phyloP scores from a whole-genome alignment of 2,797 vertebrate species.

The Pangasius mekongensis region DNA sequence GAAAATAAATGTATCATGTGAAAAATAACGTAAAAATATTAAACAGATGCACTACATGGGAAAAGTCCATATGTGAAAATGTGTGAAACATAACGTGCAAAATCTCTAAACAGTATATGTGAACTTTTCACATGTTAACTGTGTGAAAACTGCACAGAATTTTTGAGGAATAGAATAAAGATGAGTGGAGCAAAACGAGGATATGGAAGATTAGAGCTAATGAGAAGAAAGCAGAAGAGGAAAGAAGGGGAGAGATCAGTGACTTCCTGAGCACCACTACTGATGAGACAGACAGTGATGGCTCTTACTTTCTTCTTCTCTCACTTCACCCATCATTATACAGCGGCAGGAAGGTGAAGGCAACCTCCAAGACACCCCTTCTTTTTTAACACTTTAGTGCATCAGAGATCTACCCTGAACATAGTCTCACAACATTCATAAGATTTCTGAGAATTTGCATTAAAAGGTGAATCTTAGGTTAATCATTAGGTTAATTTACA shows the following conservation, averaged over 20 bases:
- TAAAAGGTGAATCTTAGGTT: neutral
- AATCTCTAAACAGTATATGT: neutral
- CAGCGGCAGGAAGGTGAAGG: neutral
- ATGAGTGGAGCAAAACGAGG: neutral
- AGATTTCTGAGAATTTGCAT: neutral
- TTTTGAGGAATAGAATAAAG: neutral
- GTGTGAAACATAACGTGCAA: neutral
- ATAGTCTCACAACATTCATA: neutral
- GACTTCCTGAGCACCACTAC: neutral
- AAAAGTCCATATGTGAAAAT: neutral
- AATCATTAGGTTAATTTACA: neutral
- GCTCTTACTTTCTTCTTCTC: neutral
- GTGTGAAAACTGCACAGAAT: neutral
- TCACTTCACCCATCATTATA: neutral
- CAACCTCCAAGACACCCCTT: neutral
- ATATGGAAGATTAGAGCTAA: neutral
- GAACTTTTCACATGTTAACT: neutral
- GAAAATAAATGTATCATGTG: neutral
- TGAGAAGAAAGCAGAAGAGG: neutral
- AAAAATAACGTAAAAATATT: neutral
- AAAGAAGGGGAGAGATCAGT: neutral
- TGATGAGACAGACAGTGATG: conserved; percentile 11
- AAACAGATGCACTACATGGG: neutral
- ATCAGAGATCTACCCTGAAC: neutral
- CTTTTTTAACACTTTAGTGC: neutral